These are phyloP conservation scores for Athrips mouffetella DNA, from an alignment of 2,888 invertebrate species.

Conservation along the genomic window DNA sequence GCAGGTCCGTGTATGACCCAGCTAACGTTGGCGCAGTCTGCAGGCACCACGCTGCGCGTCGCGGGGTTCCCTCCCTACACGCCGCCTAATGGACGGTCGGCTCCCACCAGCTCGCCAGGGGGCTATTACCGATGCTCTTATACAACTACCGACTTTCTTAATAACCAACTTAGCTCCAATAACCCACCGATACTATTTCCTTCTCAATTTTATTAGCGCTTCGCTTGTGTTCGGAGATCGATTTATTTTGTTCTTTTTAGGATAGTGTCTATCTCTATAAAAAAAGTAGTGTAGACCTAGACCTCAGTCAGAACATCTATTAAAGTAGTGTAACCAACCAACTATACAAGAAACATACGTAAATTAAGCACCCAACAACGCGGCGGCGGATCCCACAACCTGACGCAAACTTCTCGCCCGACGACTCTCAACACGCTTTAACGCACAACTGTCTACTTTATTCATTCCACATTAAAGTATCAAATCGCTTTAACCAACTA, in stretches of 20 bases:
- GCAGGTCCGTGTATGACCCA: no score
- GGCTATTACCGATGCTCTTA: slow-evolving; percentile 60
- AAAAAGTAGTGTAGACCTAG: no score
- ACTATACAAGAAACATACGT: slow-evolving; percentile 33
- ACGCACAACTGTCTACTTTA: slow-evolving; percentile 47
- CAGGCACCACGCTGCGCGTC: slow-evolving; percentile 56
- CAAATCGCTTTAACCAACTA: slow-evolving; percentile 36
- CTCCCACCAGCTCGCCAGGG: slow-evolving; percentile 46
- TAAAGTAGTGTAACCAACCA: slow-evolving; percentile 22
- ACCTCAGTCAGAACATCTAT: slow-evolving; percentile 27
- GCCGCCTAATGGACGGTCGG: slow-evolving; percentile 59
- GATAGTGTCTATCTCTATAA: no score
- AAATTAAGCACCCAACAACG: slow-evolving; percentile 47
- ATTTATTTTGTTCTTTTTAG: no score
- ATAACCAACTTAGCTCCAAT: slow-evolving; percentile 49
- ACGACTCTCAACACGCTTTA: slow-evolving; percentile 50
- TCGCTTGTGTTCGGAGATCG: neutral
- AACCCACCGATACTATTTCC: slow-evolving; percentile 32
- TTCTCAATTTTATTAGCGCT: neutral
- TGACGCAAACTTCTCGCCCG: slow-evolving; percentile 53
- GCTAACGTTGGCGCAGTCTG: slow-evolving; percentile 22
- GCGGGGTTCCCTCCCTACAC: slow-evolving; percentile 58
- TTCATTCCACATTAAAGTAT: slow-evolving; percentile 33
- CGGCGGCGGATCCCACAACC: slow-evolving; percentile 54
- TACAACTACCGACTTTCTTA: slow-evolving; percentile 56